Conservation (phyloP, 2,113 vertebrate genomes). For the Brachypodius melanocephalos region DNA sequence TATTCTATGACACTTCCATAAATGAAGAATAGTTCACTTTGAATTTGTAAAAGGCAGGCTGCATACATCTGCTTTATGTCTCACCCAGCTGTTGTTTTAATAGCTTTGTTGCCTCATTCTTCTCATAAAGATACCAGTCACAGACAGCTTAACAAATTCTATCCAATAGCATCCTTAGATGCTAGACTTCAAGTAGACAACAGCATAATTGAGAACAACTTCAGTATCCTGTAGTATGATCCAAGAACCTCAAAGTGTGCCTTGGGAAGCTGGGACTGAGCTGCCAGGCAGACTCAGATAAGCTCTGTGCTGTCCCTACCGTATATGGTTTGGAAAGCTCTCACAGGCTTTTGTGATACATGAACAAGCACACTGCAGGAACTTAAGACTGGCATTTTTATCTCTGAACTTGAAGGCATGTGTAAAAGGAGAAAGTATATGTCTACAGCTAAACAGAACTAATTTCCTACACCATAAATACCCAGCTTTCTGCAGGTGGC, state of each 20-base stretch:
- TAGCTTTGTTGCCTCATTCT: neutral
- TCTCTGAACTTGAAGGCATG: neutral
- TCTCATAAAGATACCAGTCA: neutral
- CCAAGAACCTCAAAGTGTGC: neutral
- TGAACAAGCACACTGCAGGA: neutral
- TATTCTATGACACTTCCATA: neutral
- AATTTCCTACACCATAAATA: neutral
- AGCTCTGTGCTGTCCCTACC: neutral
- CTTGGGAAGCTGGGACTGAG: neutral
- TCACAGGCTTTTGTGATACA: neutral
- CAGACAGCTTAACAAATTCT: neutral
- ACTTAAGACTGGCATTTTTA: neutral
- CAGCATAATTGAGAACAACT: neutral
- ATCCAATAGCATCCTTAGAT: neutral
- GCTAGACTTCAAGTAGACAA: neutral
- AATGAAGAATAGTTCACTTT: neutral
- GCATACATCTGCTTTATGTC: neutral
- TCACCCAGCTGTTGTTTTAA: neutral
- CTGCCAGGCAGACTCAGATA: neutral
- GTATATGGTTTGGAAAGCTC: neutral
- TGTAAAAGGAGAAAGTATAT: neutral
- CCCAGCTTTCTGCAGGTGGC: neutral
- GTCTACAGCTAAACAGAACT: neutral
- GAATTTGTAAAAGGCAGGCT: neutral
- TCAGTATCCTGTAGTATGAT: neutral